Conservation (phyloP, 1,140 invertebrate species). For the Zaprionus lachaisei region DNA sequence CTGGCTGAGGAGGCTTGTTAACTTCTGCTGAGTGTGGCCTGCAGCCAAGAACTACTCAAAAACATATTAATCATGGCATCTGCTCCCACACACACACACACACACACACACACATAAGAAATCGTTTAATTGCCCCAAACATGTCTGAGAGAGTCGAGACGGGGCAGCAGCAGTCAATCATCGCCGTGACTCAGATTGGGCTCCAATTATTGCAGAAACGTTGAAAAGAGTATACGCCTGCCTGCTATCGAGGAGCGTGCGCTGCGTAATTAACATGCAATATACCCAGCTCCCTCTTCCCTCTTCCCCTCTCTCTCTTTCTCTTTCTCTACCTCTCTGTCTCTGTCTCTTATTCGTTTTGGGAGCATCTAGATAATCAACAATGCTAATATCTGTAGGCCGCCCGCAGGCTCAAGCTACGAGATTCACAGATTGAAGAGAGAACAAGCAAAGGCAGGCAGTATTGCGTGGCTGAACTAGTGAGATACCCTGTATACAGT, state of each 20-base stretch:
- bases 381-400: slow-evolving; percentile 77
- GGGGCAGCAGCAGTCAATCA: slow-evolving; percentile 12
- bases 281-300: not conserved
- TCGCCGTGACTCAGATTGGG: slow-evolving; percentile 39
- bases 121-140: slow-evolving; percentile 72
- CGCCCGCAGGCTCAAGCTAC: slow-evolving; percentile 69
- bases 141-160: not conserved
- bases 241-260: slow-evolving; percentile 29
- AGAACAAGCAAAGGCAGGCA: not conserved
- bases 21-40: slow-evolving; percentile 49
- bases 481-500: not conserved
- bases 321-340: not conserved
- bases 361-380: slow-evolving; percentile 61
- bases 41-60: slow-evolving; percentile 78
- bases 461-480: not conserved
- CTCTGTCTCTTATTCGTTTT: slow-evolving; percentile 13
- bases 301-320: not conserved
- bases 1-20: slow-evolving; percentile 48
- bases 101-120: slow-evolving; percentile 43
- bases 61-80: slow-evolving; percentile 79
- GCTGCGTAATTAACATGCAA: slow-evolving; percentile 33
- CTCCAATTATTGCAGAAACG: slow-evolving; percentile 38
- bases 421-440: slow-evolving; percentile 13
- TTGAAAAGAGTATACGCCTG: slow-evolving; percentile 7
- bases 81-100: slow-evolving; percentile 49